These are phyloP conservation scores for Cephus sareptanus DNA, from an alignment of 2,888 invertebrate genomes.

Conservation along the genomic window DNA sequence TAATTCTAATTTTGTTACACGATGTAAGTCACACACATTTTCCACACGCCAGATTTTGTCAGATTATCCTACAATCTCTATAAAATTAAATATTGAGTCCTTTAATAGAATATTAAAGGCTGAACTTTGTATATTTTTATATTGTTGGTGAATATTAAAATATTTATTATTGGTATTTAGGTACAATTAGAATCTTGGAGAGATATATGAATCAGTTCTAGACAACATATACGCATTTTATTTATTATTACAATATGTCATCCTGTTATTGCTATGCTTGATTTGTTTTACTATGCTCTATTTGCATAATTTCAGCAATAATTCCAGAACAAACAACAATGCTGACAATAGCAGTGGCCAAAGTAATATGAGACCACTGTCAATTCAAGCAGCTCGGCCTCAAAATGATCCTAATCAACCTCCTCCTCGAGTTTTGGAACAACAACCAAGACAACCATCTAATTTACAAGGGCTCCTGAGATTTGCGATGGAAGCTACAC, in stretches of 20 bases:
- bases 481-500: slow-evolving; percentile 78
- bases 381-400: slow-evolving; percentile 53
- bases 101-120: background rate
- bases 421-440: slow-evolving; percentile 33
- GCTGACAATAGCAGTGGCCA: slow-evolving; percentile 31
- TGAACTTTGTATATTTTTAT: background rate
- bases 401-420: slow-evolving; percentile 30
- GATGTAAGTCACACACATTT: background rate
- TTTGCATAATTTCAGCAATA: slow-evolving; percentile 23
- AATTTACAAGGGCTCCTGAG: slow-evolving; percentile 73
- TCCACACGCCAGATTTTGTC: background rate
- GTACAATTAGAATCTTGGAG: background rate
- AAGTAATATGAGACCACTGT: slow-evolving; percentile 54
- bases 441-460: slow-evolving; percentile 58
- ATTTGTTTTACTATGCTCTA: background rate
- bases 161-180: background rate
- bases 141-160: background rate
- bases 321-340: slow-evolving; percentile 27
- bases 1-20: background rate
- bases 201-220: background rate
- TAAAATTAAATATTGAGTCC: background rate
- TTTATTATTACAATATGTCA: background rate
- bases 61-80: background rate
- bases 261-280: background rate
- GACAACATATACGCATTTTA: background rate